Evolutionary conservation across 2,797 vertebrate genomes (phyloP), one percentile per base, ranked within the genome.

Genomic region (Gila robusta): DNA sequence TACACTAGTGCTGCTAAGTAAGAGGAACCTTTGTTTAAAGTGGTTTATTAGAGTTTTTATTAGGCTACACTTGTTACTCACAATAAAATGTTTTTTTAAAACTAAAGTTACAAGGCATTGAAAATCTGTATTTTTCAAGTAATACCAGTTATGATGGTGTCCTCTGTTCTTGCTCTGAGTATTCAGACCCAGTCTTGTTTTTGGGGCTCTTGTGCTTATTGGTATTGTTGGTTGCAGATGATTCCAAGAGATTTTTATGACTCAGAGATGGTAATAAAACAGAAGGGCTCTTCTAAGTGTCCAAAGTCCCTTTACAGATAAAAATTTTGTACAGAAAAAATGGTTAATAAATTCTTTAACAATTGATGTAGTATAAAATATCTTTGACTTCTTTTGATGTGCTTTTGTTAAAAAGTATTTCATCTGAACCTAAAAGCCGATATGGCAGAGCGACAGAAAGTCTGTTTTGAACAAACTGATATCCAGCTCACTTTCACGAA

Each of bases 111-210:
- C 32, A 86, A 83, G 6, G 12, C 41, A 87, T 85, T 69, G 26
- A 8, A 12, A 37, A 72, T 78, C n/a, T 32, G 59, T 71, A n/a
- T 64, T 89, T 56, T 90, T 90, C 88, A 89, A 90, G 86, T 89
- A 89, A 84, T 52, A 81, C 66, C 81, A 67, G 82, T 80, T 35
- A 19, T 71, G 35, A 47, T 82, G 12, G 3, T 10, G 47, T 52
- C n/a, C 71, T 32, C 19, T 6, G 12, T 69, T 71, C 67, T 47
- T 14, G 32, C 8, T 44, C 6, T 12, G 21, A 16, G 21, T 41
- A 12, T 26, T 64, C 28, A 11, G 41, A 80, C 21, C 17, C 56
- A 81, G 21, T 44, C 14, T 71, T 59, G 35, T 35, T 59, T 78
- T 69, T 35, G 14, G 39, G 19, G 73, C 11, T 47, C n/a, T 78